Conservation (phyloP, 2,888 invertebrate genomes). For the Aspidapion aeneum region DNA sequence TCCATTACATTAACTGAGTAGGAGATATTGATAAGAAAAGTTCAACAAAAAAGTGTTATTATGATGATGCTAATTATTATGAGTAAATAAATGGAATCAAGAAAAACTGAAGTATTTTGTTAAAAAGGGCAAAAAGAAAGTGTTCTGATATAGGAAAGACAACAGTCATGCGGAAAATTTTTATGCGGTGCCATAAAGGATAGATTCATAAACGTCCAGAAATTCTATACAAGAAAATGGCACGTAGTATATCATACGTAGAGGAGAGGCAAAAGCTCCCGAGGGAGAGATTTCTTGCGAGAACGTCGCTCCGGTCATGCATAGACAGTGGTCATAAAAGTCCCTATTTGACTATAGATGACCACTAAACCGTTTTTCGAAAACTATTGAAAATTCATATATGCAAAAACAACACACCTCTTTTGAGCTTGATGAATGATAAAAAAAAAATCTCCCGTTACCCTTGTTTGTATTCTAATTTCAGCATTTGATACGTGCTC, state of each 20-base stretch:
- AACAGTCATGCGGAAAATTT: neutral
- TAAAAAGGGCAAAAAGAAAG: no score
- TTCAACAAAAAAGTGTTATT: no score
- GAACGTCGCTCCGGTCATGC: conserved; percentile 45
- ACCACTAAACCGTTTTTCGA: conserved; percentile 46
- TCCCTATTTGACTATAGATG: conserved; percentile 50
- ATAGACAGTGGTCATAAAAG: conserved; percentile 46
- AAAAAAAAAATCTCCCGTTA: no score
- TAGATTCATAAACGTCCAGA: conserved; percentile 41
- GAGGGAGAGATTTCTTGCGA: conserved; percentile 42
- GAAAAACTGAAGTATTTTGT: no score
- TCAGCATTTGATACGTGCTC: no score
- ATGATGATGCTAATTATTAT: no score
- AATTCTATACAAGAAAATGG: conserved; percentile 43
- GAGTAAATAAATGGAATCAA: no score
- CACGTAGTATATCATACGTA: conserved; percentile 48
- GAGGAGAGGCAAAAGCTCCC: conserved; percentile 45
- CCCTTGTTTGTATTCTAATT: no score
- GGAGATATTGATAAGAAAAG: no score
- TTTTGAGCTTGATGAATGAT: no score
- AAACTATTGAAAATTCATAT: conserved; percentile 46
- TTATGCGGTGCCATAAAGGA: conserved; percentile 22
- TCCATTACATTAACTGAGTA: no score
- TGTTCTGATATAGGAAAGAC: neutral
- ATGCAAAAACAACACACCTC: conserved; percentile 26